A percentile compares a stretch with the other conserved stretches of the same genome.
phyloP scores from a whole-genome alignment of 2,113 vertebrate species.

The Centrocercus urophasianus region DNA sequence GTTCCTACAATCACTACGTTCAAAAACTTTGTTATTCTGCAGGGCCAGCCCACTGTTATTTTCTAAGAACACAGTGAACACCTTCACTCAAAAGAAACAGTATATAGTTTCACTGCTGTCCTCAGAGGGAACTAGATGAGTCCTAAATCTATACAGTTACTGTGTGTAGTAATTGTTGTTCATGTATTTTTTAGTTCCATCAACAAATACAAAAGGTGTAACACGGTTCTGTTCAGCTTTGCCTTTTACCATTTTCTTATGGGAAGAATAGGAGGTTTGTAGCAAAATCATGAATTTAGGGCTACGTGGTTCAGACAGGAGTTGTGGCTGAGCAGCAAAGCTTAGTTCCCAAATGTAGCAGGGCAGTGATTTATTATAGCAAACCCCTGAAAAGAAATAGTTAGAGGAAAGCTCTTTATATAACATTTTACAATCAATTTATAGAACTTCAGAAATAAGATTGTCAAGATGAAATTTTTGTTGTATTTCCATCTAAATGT shows the following conservation, averaged over 20 bases:
- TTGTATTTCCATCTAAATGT: neutral
- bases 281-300: neutral
- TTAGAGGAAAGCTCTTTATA: constrained; percentile 30
- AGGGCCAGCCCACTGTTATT: neutral
- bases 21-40: neutral
- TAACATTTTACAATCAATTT: constrained; percentile 39
- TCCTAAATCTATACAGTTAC: neutral
- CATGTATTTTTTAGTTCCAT: neutral
- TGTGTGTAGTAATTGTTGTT: neutral
- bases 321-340: neutral
- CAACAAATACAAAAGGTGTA: neutral
- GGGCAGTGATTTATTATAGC: constrained; percentile 44
- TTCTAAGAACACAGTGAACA: neutral
- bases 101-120: neutral
- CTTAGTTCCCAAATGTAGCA: neutral
- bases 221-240: neutral
- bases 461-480: constrained; percentile 20
- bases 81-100: neutral
- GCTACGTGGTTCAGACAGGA: neutral
- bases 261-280: neutral
- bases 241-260: neutral
- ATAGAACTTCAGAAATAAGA: constrained; percentile 15
- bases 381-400: constrained; percentile 6
- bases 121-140: neutral
- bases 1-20: neutral